phyloP scores from a whole-genome alignment of 2,797 vertebrate species.

The Momotus momota region DNA sequence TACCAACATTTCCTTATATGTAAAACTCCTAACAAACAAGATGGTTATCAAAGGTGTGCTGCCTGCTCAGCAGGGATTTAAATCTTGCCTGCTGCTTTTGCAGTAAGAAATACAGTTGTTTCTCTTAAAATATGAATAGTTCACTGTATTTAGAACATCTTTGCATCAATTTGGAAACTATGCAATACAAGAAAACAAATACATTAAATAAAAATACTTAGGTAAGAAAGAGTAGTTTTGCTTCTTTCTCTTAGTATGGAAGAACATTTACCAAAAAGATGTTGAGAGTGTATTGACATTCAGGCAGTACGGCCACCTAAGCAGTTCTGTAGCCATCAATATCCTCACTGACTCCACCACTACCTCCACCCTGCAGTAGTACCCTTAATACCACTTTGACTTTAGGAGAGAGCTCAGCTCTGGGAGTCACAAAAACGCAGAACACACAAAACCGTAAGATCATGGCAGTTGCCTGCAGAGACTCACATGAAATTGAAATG shows the following conservation, averaged over 20 bases:
- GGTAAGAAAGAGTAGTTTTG: background rate
- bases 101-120: background rate
- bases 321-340: background rate
- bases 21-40: constrained; percentile 1
- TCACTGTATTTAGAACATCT: background rate
- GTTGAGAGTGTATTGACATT: background rate
- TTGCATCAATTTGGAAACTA: background rate
- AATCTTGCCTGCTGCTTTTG: background rate
- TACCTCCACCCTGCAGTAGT: background rate
- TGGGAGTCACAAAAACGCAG: background rate
- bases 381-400: rapidly evolving
- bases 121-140: background rate
- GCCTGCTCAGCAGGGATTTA: constrained; percentile 7
- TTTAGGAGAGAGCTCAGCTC: background rate
- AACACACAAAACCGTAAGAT: background rate
- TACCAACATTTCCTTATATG: background rate
- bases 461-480: background rate
- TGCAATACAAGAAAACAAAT: background rate
- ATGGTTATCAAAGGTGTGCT: constrained; percentile 35
- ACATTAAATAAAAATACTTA: no score
- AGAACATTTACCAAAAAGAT: background rate
- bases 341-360: background rate
- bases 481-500: no score
- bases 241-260: background rate
- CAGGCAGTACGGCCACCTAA: background rate